Evolutionary conservation across 2,113 vertebrate species (phyloP).

Genomic region (Phylloscopus trochiloides): DNA sequence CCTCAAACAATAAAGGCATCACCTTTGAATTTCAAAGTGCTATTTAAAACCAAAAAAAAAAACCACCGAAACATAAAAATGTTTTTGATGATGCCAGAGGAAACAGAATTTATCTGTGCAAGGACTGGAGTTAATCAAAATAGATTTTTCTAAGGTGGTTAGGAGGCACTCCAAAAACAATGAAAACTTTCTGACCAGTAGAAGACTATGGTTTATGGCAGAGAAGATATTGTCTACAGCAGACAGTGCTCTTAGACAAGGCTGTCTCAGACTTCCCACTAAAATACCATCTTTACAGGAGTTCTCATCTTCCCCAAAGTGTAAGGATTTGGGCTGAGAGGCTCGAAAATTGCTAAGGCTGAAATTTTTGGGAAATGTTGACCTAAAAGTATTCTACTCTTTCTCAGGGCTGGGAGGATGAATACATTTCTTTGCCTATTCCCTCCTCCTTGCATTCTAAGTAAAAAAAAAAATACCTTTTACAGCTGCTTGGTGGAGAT

Average conservation of each 20-base stretch:
- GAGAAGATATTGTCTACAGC: neutral
- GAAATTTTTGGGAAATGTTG: neutral
- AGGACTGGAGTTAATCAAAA: neutral
- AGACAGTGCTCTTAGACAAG: neutral
- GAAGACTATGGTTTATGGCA: neutral
- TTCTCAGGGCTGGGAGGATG: neutral
- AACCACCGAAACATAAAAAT: neutral
- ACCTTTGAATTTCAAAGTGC: neutral
- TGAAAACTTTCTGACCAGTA: rapidly evolving
- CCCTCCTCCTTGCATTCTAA: neutral
- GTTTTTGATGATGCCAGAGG: neutral
- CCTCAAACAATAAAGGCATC: neutral
- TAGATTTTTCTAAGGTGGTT: neutral
- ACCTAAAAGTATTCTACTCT: neutral
- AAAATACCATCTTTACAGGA: neutral
- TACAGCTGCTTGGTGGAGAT: slow-evolving; percentile 5
- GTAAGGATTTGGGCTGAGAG: neutral
- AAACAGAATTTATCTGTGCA: neutral
- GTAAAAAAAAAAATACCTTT: neutral
- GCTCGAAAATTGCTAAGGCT: neutral
- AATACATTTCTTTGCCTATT: neutral
- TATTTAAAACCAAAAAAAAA: neutral
- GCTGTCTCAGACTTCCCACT: neutral
- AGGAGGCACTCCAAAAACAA: neutral
- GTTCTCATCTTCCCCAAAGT: neutral